phyloP scores from a whole-genome alignment of 53 echinoderm and acorn worm species.

The Paracentrotus lividus region DNA sequence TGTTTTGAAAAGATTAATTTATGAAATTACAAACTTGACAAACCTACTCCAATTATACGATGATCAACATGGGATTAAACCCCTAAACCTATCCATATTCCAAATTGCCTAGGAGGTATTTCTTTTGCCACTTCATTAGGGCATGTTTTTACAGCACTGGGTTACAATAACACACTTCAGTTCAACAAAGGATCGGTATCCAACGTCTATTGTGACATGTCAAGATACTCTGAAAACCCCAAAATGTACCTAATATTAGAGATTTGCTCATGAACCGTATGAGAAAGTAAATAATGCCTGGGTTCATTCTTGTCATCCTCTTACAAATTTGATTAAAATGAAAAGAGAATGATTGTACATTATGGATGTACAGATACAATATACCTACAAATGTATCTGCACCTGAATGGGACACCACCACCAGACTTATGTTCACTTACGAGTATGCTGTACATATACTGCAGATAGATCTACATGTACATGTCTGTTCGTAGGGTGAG shows the following conservation, averaged over 20 bases:
- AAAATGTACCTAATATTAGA: not conserved
- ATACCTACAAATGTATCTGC: not conserved
- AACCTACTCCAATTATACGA: not conserved
- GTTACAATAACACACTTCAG: conserved; percentile 36
- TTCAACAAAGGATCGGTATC: conserved; percentile 38
- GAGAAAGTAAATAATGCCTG: not conserved
- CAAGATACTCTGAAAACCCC: not conserved
- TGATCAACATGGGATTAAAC: not conserved
- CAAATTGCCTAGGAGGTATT: conserved; percentile 6
- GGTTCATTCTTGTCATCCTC: not conserved
- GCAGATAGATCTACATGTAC: not conserved
- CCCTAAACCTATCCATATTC: not conserved
- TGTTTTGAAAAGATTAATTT: conserved; percentile 27
- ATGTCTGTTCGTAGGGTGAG: not conserved
- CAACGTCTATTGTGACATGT: not conserved
- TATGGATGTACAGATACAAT: not conserved
- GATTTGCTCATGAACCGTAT: not conserved
- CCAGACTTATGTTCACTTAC: not conserved
- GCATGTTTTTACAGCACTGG: conserved; percentile 48
- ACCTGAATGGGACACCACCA: not conserved
- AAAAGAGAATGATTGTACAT: not conserved
- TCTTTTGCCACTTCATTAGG: not conserved
- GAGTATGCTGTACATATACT: not conserved
- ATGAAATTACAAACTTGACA: conserved; percentile 21
- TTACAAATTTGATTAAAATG: not conserved